These are phyloP conservation scores for Rhabdomys pumilio DNA, from an alignment of 2,797 vertebrate genomes.

Conservation along the genomic window DNA sequence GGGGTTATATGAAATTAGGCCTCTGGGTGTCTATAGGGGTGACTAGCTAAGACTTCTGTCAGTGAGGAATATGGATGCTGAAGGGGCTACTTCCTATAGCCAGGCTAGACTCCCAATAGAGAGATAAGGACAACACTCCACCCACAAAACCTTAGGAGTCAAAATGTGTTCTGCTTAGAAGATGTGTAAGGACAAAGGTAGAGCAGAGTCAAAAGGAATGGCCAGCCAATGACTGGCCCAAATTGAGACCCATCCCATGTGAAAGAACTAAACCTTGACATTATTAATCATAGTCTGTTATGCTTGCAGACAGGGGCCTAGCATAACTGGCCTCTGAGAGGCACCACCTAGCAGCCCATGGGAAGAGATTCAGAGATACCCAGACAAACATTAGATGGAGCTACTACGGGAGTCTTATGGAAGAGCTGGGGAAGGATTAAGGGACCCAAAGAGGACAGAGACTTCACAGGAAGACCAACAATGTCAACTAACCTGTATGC, in stretches of 20 bases:
- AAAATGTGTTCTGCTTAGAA: neutral
- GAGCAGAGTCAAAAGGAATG: neutral
- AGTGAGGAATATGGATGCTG: neutral
- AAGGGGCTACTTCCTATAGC: neutral
- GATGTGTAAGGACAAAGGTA: neutral
- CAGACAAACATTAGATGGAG: neutral
- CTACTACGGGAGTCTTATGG: neutral
- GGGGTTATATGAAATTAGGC: too few species aligned
- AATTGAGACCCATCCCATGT: neutral
- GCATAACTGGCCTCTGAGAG: neutral
- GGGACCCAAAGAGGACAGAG: neutral
- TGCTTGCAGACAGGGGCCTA: neutral
- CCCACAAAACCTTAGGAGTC: neutral
- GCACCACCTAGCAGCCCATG: neutral
- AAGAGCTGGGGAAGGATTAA: neutral
- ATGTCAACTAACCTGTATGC: neutral
- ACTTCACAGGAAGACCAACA: neutral
- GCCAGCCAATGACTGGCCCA: neutral
- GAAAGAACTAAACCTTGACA: neutral
- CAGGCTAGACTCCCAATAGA: neutral
- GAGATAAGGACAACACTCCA: neutral
- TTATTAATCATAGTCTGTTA: neutral
- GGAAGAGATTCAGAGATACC: neutral
- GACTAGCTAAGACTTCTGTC: too few species aligned
- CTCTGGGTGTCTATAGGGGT: too few species aligned